phyloP scores from a whole-genome alignment of 2,113 vertebrate genomes.

The Zosterops borbonicus region DNA sequence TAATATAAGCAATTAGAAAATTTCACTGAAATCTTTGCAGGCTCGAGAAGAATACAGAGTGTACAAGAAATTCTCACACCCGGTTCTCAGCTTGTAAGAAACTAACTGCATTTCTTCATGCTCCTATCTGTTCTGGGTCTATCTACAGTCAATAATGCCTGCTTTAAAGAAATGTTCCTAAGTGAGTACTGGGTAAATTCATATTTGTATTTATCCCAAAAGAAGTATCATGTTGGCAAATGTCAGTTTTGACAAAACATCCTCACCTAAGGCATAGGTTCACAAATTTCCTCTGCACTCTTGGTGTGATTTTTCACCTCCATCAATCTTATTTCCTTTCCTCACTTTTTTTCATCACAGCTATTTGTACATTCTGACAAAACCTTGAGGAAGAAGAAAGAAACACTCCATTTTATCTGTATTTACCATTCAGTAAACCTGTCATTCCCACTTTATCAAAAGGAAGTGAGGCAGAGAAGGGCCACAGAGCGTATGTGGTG shows the following conservation, averaged over 20 bases:
- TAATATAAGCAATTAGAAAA: background rate
- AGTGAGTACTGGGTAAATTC: background rate
- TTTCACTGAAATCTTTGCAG: background rate
- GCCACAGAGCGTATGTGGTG: background rate
- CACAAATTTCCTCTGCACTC: slow-evolving; percentile 11
- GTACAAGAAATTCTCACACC: background rate
- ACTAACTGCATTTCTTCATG: background rate
- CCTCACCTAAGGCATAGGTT: slow-evolving; percentile 6
- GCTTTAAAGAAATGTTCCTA: background rate
- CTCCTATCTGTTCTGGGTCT: background rate
- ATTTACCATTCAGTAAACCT: slow-evolving; percentile 18
- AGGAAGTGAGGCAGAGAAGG: background rate
- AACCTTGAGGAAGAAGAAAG: background rate
- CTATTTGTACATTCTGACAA: slow-evolving; percentile 26
- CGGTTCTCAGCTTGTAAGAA: background rate
- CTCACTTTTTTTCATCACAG: slow-evolving; percentile 8
- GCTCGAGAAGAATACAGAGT: background rate
- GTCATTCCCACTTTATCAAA: background rate
- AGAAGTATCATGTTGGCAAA: background rate
- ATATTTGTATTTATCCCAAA: background rate
- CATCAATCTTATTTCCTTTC: slow-evolving; percentile 15
- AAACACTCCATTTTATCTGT: background rate
- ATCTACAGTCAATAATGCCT: background rate
- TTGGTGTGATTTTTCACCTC: slow-evolving; percentile 30
- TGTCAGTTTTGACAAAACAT: slow-evolving; percentile 30